These are phyloP conservation scores for Drosophila seclusa DNA, from an alignment of 2,888 invertebrate species.

Conservation along the genomic window DNA sequence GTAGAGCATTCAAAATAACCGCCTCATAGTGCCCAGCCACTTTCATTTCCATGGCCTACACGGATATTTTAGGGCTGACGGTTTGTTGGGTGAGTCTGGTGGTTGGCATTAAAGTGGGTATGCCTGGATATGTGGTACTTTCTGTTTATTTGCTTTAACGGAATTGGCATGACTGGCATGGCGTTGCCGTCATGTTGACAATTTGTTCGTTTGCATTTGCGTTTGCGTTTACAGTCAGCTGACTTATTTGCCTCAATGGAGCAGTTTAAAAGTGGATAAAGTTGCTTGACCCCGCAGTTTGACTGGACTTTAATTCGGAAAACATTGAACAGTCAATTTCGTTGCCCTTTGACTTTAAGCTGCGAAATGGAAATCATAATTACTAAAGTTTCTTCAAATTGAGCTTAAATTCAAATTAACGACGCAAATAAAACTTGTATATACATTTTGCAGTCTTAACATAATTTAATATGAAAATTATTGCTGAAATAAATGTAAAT, in stretches of 20 bases:
- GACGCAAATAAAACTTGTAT: conserved; percentile 1
- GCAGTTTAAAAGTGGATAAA: conserved; percentile 63
- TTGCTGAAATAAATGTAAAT: not conserved
- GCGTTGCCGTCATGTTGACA: conserved; percentile 68
- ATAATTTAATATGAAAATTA: not conserved
- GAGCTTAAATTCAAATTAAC: not conserved
- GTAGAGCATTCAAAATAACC: conserved; percentile 21
- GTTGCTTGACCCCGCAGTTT: conserved; percentile 57
- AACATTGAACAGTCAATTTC: not conserved
- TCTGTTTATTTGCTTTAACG: conserved; percentile 68
- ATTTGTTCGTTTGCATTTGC: conserved; percentile 61
- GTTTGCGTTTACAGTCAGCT: conserved; percentile 36
- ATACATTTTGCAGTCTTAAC: not conserved
- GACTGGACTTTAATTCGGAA: conserved; percentile 23
- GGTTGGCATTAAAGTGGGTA: not conserved
- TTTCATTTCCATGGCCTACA: not conserved
- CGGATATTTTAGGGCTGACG: conserved; percentile 3
- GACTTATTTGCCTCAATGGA: conserved; percentile 67
- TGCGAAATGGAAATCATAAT: not conserved
- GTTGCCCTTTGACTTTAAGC: not conserved
- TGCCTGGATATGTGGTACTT: not conserved
- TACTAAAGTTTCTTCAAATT: conserved; percentile 1
- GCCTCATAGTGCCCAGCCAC: not conserved
- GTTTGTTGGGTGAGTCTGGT: conserved; percentile 29
- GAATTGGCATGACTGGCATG: conserved; percentile 63